A percentile compares a stretch with the other conserved stretches of the same genome.
phyloP scores from a whole-genome alignment of 2,888 invertebrate species.

The Idaea biselata region DNA sequence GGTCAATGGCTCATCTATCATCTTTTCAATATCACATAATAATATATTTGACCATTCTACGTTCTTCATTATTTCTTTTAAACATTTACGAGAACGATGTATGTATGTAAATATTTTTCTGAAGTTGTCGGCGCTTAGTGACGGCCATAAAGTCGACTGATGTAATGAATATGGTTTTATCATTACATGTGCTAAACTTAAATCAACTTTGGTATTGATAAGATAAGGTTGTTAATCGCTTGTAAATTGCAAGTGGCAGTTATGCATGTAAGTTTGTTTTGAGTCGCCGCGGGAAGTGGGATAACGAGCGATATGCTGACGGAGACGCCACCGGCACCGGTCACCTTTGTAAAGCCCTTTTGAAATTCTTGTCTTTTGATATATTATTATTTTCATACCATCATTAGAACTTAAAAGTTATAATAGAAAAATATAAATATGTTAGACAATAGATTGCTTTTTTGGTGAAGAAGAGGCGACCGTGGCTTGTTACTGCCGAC shows the following conservation, averaged over 20 bases:
- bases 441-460: too few species aligned
- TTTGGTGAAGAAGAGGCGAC: too few species aligned
- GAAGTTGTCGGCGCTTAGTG: slow-evolving; percentile 54
- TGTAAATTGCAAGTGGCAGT: slow-evolving; percentile 35
- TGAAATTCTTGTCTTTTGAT: background rate
- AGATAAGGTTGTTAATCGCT: slow-evolving; percentile 52
- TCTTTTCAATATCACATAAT: background rate
- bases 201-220: slow-evolving; percentile 10
- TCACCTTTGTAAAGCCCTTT: slow-evolving; percentile 29
- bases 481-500: too few species aligned
- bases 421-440: too few species aligned
- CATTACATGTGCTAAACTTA: slow-evolving; percentile 38
- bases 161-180: slow-evolving; percentile 68
- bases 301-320: slow-evolving; percentile 62
- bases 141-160: slow-evolving; percentile 68
- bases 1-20: too few species aligned
- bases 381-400: background rate
- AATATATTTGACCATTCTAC: slow-evolving; percentile 3
- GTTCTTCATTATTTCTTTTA: slow-evolving; percentile 35
- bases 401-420: background rate
- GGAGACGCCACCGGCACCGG: slow-evolving; percentile 54
- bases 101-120: slow-evolving; percentile 72
- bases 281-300: slow-evolving; percentile 62
- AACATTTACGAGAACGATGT: slow-evolving; percentile 58
- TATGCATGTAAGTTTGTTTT: slow-evolving; percentile 50